phyloP scores from a whole-genome alignment of 2,113 vertebrate genomes.

The Pseudolaguvia tuberculata region DNA sequence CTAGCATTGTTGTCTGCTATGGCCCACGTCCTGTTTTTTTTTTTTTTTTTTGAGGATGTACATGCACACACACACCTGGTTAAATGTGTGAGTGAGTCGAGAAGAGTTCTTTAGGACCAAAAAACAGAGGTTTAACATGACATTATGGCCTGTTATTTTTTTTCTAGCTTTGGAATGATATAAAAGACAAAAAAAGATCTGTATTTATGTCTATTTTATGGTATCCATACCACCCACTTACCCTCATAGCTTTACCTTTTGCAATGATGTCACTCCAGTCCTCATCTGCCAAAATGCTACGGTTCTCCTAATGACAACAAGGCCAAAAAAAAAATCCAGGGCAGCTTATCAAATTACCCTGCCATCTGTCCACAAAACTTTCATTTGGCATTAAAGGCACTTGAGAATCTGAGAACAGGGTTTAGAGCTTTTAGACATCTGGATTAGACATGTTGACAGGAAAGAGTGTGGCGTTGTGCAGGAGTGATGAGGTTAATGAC shows the following conservation, averaged over 20 bases:
- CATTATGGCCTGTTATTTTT: not conserved
- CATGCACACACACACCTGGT: conserved; percentile 9
- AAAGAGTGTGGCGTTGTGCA: conserved; percentile 53
- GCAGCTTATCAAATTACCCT: conserved; percentile 47
- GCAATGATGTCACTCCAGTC: conserved; percentile 17
- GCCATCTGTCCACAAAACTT: conserved; percentile 47
- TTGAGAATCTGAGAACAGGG: conserved; percentile 41
- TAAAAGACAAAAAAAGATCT: not conserved
- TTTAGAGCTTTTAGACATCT: conserved; percentile 56
- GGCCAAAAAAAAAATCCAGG: conserved; percentile 6
- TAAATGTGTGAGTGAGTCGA: not conserved
- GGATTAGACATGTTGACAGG: conserved; percentile 52
- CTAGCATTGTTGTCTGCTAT: conserved; percentile 24
- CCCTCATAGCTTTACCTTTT: conserved; percentile 1
- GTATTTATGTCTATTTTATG: not conserved
- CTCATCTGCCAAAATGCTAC: conserved; percentile 11
- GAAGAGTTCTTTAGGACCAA: not conserved
- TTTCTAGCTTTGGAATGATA: not conserved
- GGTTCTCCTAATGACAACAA: conserved; percentile 16
- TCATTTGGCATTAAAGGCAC: conserved; percentile 53
- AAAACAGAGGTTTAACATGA: not conserved
- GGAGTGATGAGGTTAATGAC: conserved; percentile 60
- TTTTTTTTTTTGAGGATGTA: conserved; percentile 2
- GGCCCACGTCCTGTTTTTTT: conserved; percentile 24
- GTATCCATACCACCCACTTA: too few species aligned